Evolutionary conservation across 1,140 invertebrate genomes (phyloP), one percentile per base, ranked within the genome.

Genomic region (Calycopis cecrops): DNA sequence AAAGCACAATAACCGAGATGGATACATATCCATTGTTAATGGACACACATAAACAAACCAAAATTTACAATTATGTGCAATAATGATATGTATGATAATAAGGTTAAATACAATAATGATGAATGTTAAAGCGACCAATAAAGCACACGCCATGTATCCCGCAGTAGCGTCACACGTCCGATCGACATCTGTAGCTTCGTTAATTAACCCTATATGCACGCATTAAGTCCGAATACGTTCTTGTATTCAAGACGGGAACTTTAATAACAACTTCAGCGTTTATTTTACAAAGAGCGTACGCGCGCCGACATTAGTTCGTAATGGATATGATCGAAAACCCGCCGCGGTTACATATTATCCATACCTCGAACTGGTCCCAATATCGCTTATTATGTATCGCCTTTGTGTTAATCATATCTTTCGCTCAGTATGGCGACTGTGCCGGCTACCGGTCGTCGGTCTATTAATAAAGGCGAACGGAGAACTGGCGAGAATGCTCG

Each of bases 321-420:
- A 79, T 76, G 73, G 65, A 73, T 76, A 73, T 68, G 66, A 71
- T 73, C 67, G 63, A 60, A 67, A 79, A 79, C 75, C 73, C 73
- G 78, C 74, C 77, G 61, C 60, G 73, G 67, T 73, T 65, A 70
- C 73, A 75, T 67, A 81, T 75, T 73, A 77, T 58, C 76, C 73
- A 79, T 77, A 78, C 63, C 67, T 71, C 62, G 67, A 76, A 84
- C 80, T 78, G 77, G 79, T 85, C 77, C 73, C 70, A 75, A 76
- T 80, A 84, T 77, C 76, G 70, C 78, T 80, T 81, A 80, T 84
- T 82, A 79, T 80, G 77, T 84, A 82, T 81, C 71, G 73, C 67
- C 65, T 83, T 79, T 80, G 78, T 77, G 78, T 81, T 86, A 84
- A 83, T 86, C 79, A 86, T 86, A 85, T 80, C 72, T 81, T 74